These are phyloP conservation scores for Caenorhabditis drosophilae DNA, from an alignment of 2,888 invertebrate genomes.

Conservation along the genomic window DNA sequence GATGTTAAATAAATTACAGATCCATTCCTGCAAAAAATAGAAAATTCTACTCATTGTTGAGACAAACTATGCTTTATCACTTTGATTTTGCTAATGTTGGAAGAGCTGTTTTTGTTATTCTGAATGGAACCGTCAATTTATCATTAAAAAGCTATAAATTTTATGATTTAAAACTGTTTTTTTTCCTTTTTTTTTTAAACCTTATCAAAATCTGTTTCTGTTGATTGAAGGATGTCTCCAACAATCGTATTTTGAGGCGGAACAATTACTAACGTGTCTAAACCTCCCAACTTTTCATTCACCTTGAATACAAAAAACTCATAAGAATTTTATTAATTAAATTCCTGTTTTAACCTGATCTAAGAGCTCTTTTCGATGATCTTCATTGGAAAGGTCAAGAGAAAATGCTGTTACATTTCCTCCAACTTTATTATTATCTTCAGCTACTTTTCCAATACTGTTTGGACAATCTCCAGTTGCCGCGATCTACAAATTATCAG, in stretches of 20 bases:
- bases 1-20: conserved; percentile 43
- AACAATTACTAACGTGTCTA: conserved; percentile 42
- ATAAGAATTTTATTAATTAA: too few relatives aligned
- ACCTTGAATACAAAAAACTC: too few relatives aligned
- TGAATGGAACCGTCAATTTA: conserved; percentile 56
- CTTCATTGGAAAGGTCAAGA: conserved; percentile 23
- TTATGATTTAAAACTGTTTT: too few relatives aligned
- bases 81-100: conserved; percentile 49
- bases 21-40: conserved; percentile 37
- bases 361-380: conserved; percentile 39
- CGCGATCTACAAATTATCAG: conserved; percentile 15
- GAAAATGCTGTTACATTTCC: conserved; percentile 43
- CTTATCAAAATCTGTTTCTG: conserved; percentile 32
- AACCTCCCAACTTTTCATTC: conserved; percentile 29
- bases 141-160: conserved; percentile 44
- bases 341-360: too few relatives aligned
- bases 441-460: conserved; percentile 35
- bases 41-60: background rate
- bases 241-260: conserved; percentile 46
- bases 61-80: conserved; percentile 20
- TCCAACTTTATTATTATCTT: conserved; percentile 47
- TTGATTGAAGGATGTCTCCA: conserved; percentile 53
- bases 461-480: conserved; percentile 43
- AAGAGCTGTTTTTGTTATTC: conserved; percentile 43
- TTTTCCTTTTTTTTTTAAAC: too few relatives aligned